Evolutionary conservation across 1,140 invertebrate species (phyloP), one percentile per base, ranked within the genome.

Genomic region (Patella vulgata): DNA sequence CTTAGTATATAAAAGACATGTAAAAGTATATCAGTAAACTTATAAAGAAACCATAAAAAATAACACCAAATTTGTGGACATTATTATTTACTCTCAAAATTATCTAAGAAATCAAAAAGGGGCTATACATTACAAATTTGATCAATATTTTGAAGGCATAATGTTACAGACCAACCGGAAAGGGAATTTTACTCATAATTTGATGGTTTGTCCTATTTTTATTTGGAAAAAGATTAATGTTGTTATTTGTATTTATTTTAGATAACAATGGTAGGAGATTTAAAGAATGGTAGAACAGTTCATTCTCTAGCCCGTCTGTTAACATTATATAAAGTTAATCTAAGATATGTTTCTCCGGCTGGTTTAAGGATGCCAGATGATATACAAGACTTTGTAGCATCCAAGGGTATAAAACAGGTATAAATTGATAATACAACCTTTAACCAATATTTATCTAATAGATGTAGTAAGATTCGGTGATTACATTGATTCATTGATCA

Each of bases 261-360:
- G 84, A 87, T 89, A 19, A 88, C 89, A 12, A 82, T 90, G 81
- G 88, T 98, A 48, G 98, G 98, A 9, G 98, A 99, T 85, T 85
- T 99, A 65, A 98, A 97, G 80, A 93, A 99, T 84, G 97, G 97
- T 5, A 88, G 98, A 46, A 99, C 98, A 2, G 97, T 99, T 0
- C 98, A 99, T 85, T 99, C 97, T 0, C 85, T 99, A 46, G 96
- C 96, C 6, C 90, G 86, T 21, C 70, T 85, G 17, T 71, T 85
- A 43, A 82, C 80, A 0, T 58, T 78, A 44, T 85, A 85, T 59
- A 64, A 68, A 23, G 73, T 82, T 19, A 80, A 75, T 86, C 87
- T 85, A 28, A 87, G 91, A 43, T 99, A 99, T 81, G 95, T 99
- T 1, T 93, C 92, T 64, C 95, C 96, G 2, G 78, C 87, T 0